phyloP scores from a whole-genome alignment of 2,113 vertebrate genomes.

The Paedocypris sp. region DNA sequence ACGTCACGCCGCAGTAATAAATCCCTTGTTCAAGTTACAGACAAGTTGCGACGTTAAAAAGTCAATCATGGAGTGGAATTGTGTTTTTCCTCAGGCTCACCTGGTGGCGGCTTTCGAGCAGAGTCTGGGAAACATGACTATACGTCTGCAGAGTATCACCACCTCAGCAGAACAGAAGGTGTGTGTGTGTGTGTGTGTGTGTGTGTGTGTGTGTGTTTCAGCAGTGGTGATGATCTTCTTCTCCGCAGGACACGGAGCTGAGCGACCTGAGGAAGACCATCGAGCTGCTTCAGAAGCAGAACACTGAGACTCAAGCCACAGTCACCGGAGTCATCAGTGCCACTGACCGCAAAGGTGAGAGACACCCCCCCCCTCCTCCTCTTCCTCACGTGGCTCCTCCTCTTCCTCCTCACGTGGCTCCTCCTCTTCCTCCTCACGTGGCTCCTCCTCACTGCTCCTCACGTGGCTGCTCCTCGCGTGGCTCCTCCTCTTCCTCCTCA shows the following conservation, averaged over 20 bases:
- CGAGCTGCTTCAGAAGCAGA: constrained; percentile 76
- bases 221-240: not conserved
- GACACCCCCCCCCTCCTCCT: not conserved
- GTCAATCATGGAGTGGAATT: constrained; percentile 10
- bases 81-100: constrained; percentile 63
- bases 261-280: constrained; percentile 78
- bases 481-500: not conserved
- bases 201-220: not conserved
- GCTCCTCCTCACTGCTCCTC: constrained; percentile 50
- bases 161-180: constrained; percentile 86
- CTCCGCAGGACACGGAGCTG: constrained; percentile 73
- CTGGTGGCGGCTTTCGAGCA: constrained; percentile 83
- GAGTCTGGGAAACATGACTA: constrained; percentile 81
- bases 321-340: constrained; percentile 71
- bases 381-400: constrained; percentile 38
- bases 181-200: not conserved
- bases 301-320: constrained; percentile 71
- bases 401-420: constrained; percentile 43
- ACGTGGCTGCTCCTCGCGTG: no score
- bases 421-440: not conserved
- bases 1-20: no score
- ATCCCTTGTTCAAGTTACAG: not conserved
- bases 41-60: no score
- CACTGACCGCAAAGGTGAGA: constrained; percentile 64
- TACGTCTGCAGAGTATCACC: constrained; percentile 74